Evolutionary conservation across 2,797 vertebrate genomes (phyloP).

Genomic region (Telmatherina bonti): DNA sequence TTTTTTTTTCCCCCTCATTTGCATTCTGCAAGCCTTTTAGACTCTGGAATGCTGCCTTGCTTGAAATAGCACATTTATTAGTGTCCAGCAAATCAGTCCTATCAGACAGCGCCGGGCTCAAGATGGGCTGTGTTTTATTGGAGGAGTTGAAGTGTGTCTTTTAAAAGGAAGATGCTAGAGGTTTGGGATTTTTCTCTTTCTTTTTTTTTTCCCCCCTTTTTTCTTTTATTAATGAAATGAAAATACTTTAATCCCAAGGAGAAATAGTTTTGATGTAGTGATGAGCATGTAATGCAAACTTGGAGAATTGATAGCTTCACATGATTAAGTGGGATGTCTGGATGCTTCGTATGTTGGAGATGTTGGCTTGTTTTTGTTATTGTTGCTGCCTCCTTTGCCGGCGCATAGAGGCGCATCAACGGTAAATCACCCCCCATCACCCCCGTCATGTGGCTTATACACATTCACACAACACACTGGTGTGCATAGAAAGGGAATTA

Average conservation of each 20-base stretch:
- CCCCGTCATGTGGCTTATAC: too few species aligned
- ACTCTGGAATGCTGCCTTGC: conserved; percentile 19
- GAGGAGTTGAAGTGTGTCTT: neutral
- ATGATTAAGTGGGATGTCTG: neutral
- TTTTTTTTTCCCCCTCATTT: conserved; percentile 45
- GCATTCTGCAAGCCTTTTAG: conserved; percentile 32
- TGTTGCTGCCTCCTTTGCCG: too few species aligned
- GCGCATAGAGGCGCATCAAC: too few species aligned
- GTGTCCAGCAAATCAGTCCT: conserved; percentile 28
- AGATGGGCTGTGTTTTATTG: conserved; percentile 2
- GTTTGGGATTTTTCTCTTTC: conserved; percentile 12
- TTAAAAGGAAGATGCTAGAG: neutral
- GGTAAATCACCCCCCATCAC: too few species aligned
- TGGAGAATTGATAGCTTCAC: neutral
- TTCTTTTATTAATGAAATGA: too few species aligned
- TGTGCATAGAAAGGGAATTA: too few species aligned
- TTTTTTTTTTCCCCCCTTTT: too few species aligned
- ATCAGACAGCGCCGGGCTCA: conserved; percentile 15
- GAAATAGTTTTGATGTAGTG: too few species aligned
- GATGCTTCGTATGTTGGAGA: neutral
- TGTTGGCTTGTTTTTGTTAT: too few species aligned
- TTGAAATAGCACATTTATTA: conserved; percentile 55
- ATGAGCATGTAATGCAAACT: too few species aligned
- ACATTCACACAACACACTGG: too few species aligned
- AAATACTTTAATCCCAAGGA: too few species aligned